Evolutionary conservation across 2,797 vertebrate species (phyloP).

Genomic region (Micrastur ruficollis): DNA sequence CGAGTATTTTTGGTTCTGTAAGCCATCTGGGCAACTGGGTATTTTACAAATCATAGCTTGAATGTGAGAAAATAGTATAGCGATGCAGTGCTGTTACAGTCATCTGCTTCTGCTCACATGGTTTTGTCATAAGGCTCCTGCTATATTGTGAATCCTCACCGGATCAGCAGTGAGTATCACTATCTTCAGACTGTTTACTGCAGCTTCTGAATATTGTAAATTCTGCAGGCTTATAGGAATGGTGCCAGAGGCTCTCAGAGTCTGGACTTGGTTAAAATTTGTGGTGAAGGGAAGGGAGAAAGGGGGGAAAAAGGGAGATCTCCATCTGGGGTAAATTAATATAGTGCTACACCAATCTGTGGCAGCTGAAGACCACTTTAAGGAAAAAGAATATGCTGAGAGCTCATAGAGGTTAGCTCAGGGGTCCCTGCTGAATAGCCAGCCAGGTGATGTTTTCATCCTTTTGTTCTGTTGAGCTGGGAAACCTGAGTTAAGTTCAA

Average conservation of each 20-base stretch:
- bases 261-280: slow-evolving; percentile 32
- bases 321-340: slow-evolving; percentile 39
- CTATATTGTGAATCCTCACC: background rate
- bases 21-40: background rate
- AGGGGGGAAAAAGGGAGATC: background rate
- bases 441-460: background rate
- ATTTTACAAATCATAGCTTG: background rate
- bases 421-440: background rate
- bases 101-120: slow-evolving; percentile 48
- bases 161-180: background rate
- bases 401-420: background rate
- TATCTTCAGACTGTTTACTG: slow-evolving; percentile 10
- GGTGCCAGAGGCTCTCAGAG: background rate
- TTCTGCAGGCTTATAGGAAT: background rate
- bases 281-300: background rate
- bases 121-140: slow-evolving; percentile 42
- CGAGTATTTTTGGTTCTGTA: background rate
- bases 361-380: background rate
- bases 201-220: slow-evolving; percentile 12
- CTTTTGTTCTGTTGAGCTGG: background rate
- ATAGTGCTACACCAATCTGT: background rate
- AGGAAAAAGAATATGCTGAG: background rate
- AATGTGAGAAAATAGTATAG: background rate
- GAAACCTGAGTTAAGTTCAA: background rate
- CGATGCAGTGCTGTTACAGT: background rate